These are phyloP conservation scores for Drosophila serrata DNA, from an alignment of 1,140 invertebrate species.

Conservation along the genomic window DNA sequence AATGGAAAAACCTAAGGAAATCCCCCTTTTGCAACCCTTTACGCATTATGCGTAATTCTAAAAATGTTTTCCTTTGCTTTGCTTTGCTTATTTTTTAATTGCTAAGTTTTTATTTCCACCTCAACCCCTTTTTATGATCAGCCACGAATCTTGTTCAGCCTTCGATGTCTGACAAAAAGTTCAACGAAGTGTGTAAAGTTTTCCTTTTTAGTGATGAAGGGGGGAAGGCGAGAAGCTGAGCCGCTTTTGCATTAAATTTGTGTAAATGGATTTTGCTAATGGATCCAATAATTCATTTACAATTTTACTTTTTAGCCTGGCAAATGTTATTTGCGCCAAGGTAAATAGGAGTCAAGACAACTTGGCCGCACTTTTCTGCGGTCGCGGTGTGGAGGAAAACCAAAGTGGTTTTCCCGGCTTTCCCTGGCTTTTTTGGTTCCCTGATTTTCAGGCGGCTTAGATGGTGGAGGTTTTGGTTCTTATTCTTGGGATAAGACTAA, in stretches of 20 bases:
- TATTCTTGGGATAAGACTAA: not conserved
- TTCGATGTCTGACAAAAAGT: conserved; percentile 58
- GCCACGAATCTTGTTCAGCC: conserved; percentile 11
- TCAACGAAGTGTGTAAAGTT: conserved; percentile 82
- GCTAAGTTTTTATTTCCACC: conserved; percentile 73
- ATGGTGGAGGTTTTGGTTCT: conserved; percentile 10
- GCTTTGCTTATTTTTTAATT: conserved; percentile 78
- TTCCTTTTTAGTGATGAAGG: conserved; percentile 3
- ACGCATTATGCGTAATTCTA: conserved; percentile 71
- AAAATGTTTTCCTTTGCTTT: conserved; percentile 74
- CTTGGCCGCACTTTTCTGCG: conserved; percentile 68
- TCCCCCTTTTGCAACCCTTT: conserved; percentile 62
- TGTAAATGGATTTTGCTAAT: conserved; percentile 85
- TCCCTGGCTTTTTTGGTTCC: conserved; percentile 3
- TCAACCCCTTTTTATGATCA: conserved; percentile 6
- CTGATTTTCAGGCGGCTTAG: conserved; percentile 9
- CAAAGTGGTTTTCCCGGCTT: conserved; percentile 6
- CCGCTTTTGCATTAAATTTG: conserved; percentile 81
- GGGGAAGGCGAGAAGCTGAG: conserved; percentile 4
- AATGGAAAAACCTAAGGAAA: conserved; percentile 35
- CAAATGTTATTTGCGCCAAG: conserved; percentile 77
- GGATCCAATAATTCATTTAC: conserved; percentile 85
- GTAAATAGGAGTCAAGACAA: conserved; percentile 70
- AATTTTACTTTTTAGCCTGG: conserved; percentile 77
- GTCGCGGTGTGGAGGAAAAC: conserved; percentile 34